Conservation (phyloP, 2,797 vertebrate species). For the Mormyrops attenuatus region DNA sequence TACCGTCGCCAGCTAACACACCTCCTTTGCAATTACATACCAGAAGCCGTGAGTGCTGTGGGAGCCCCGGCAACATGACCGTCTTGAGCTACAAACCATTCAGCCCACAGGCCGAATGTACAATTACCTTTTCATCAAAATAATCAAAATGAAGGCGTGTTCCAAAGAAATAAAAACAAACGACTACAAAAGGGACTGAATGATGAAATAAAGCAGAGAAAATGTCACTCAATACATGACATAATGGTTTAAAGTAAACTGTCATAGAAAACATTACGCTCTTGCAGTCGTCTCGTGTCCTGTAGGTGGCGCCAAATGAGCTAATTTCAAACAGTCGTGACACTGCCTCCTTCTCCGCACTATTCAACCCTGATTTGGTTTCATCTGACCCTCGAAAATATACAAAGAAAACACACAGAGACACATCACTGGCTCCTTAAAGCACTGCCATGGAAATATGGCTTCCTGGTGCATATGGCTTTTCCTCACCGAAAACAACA, state of each 20-base stretch:
- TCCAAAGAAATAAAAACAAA: background rate
- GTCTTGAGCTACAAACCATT: background rate
- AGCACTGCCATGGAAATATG: constrained; percentile 22
- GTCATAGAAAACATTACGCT: constrained; percentile 46
- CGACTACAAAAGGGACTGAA: constrained; percentile 27
- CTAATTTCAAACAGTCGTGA: background rate
- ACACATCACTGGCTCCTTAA: background rate
- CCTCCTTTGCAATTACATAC: background rate
- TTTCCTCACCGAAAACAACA: constrained; percentile 3
- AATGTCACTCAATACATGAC: background rate
- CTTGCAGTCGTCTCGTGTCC: constrained; percentile 19
- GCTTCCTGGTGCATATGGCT: constrained; percentile 19
- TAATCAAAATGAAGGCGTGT: constrained; percentile 57
- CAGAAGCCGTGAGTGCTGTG: background rate
- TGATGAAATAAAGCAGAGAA: constrained; percentile 66
- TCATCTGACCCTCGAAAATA: background rate
- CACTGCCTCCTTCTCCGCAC: background rate
- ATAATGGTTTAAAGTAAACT: constrained; percentile 22
- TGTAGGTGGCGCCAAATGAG: constrained; percentile 21
- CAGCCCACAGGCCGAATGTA: background rate
- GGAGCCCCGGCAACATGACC: background rate
- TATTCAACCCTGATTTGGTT: background rate
- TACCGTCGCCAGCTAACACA: background rate
- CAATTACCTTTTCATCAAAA: constrained; percentile 51
- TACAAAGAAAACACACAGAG: background rate